A percentile compares a stretch with the other conserved stretches of the same genome.
Conservation (phyloP, 2,113 vertebrate species). For the Clarias macrocephalus region DNA sequence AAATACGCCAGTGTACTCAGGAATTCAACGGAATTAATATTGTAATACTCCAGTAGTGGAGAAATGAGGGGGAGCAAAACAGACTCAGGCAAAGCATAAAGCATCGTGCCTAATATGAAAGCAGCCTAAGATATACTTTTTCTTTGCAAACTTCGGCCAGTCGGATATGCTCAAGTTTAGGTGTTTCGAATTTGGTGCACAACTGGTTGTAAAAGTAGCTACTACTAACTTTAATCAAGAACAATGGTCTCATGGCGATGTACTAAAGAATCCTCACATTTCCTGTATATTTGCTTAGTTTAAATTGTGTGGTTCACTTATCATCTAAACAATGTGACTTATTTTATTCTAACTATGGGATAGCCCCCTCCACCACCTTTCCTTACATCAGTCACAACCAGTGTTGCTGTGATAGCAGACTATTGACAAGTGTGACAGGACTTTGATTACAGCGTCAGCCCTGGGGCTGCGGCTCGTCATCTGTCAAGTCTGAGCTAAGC, state of each 20-base stretch:
- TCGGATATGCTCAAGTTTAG: not conserved
- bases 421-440: conserved; percentile 98
- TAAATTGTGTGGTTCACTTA: not conserved
- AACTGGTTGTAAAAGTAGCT: not conserved
- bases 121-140: not conserved
- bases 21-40: too few relatives aligned
- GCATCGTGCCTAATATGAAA: too few relatives aligned
- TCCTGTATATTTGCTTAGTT: not conserved
- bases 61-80: too few relatives aligned
- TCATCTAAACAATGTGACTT: not conserved
- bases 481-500: conserved; percentile 79
- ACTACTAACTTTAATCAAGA: not conserved
- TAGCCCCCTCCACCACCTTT: conserved; percentile 59
- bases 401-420: conserved; percentile 79
- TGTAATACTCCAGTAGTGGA: too few relatives aligned
- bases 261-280: not conserved
- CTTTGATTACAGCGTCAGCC: conserved; percentile 98
- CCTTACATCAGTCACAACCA: conserved; percentile 72
- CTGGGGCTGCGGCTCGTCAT: conserved; percentile 89
- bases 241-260: not conserved
- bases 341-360: not conserved
- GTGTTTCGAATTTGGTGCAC: not conserved
- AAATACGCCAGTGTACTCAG: too few relatives aligned
- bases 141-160: not conserved
- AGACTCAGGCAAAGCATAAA: too few relatives aligned